These are phyloP conservation scores for Samia ricini DNA, from an alignment of 1,140 invertebrate genomes.

Conservation along the genomic window DNA sequence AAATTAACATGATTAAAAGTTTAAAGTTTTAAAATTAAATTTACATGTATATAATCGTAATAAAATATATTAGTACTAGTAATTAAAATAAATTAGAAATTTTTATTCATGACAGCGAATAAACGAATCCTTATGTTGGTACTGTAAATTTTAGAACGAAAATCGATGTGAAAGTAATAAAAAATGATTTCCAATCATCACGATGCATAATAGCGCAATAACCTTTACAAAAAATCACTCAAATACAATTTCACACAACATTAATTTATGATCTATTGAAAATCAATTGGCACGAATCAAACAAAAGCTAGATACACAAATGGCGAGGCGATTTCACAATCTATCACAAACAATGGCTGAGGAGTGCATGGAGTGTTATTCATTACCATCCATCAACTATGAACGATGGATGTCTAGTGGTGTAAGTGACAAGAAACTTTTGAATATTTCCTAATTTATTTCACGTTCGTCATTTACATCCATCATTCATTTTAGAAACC, in stretches of 20 bases:
- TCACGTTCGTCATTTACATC: not conserved
- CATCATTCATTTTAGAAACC: not conserved
- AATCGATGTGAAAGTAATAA: not conserved
- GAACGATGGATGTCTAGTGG: slow-evolving; percentile 33
- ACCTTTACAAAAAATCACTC: not conserved
- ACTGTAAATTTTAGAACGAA: too few species aligned
- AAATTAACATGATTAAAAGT: too few species aligned
- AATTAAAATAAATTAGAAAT: too few species aligned
- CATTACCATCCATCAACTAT: slow-evolving; percentile 49
- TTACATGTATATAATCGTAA: too few species aligned
- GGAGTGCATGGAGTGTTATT: slow-evolving; percentile 43
- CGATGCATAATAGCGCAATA: not conserved
- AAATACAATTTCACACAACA: not conserved
- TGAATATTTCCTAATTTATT: slow-evolving; percentile 2
- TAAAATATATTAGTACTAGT: too few species aligned
- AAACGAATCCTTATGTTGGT: too few species aligned
- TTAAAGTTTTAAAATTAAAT: too few species aligned
- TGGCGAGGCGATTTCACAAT: slow-evolving; percentile 20
- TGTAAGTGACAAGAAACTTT: slow-evolving; percentile 16
- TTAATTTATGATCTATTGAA: slow-evolving; percentile 18
- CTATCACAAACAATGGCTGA: slow-evolving; percentile 26
- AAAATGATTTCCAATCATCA: not conserved
- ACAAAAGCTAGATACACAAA: slow-evolving; percentile 20
- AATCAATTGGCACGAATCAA: slow-evolving; percentile 13
- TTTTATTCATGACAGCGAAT: too few species aligned